Evolutionary conservation across 2,888 invertebrate genomes (phyloP).

Genomic region (Ceramica pisi): DNA sequence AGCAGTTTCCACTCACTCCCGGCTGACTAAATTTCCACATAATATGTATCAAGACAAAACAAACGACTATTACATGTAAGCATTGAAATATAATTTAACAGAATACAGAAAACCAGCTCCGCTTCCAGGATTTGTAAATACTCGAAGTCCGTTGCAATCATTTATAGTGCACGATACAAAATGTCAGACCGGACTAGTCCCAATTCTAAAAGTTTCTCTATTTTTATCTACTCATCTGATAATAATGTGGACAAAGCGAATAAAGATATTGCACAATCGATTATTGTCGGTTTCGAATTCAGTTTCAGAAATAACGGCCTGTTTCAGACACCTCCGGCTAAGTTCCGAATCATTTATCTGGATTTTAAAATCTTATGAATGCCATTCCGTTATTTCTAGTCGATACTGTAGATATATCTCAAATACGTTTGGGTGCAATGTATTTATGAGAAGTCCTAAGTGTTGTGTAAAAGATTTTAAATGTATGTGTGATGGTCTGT

Average conservation of each 20-base stretch:
- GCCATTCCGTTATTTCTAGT: neutral
- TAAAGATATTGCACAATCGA: constrained; percentile 4
- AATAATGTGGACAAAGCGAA: constrained; percentile 1
- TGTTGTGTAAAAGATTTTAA: neutral
- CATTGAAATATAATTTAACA: constrained; percentile 19
- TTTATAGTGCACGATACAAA: constrained; percentile 19
- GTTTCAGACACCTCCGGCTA: neutral
- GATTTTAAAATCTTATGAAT: neutral
- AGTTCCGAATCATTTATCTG: neutral
- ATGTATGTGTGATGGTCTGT: constrained; percentile 8
- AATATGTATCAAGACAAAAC: constrained; percentile 9
- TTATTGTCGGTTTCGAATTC: neutral
- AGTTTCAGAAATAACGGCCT: neutral
- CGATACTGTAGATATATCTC: neutral
- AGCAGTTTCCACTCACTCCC: constrained; percentile 9
- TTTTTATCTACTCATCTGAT: constrained; percentile 8
- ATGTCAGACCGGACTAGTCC: neutral
- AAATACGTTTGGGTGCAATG: neutral
- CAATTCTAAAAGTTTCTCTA: constrained; percentile 17
- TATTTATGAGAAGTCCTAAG: neutral
- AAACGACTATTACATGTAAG: constrained; percentile 2
- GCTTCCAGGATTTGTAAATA: constrained; percentile 13
- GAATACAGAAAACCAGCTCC: neutral
- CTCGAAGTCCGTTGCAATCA: constrained; percentile 20
- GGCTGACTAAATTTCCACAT: constrained; percentile 4